phyloP scores from a whole-genome alignment of 1,140 invertebrate species.

The Papilio helenus region DNA sequence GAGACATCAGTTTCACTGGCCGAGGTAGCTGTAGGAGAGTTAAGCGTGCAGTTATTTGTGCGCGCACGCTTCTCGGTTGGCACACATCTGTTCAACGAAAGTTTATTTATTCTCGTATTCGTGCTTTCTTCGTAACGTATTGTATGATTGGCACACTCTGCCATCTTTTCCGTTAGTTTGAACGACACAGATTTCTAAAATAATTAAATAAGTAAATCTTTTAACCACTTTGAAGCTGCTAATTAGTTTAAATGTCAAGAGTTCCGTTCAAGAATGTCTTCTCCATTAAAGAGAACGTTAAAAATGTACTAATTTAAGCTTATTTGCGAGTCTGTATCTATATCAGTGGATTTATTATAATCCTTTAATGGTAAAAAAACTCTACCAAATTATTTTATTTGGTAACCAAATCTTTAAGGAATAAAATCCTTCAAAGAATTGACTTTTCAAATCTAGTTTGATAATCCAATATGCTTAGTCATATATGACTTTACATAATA shows the following conservation, averaged over 20 bases:
- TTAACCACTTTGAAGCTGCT: background rate
- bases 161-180: constrained; percentile 11
- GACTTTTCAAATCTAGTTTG: background rate
- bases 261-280: background rate
- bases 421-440: background rate
- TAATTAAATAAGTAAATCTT: background rate
- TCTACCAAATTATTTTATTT: background rate
- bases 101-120: constrained; percentile 38
- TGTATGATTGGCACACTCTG: background rate
- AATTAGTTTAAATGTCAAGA: background rate
- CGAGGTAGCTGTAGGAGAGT: background rate
- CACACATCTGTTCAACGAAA: constrained; percentile 36
- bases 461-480: too few species aligned
- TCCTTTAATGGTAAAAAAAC: background rate
- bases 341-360: background rate
- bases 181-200: constrained; percentile 10
- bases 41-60: constrained; percentile 26
- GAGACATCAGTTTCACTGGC: constrained; percentile 36
- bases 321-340: background rate
- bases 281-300: background rate
- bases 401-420: background rate
- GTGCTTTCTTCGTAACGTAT: constrained; percentile 24
- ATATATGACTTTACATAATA: background rate
- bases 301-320: background rate
- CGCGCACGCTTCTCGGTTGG: constrained; percentile 20